Conservation (phyloP, 2,797 vertebrate species). For the Rhinogobio ventralis region DNA sequence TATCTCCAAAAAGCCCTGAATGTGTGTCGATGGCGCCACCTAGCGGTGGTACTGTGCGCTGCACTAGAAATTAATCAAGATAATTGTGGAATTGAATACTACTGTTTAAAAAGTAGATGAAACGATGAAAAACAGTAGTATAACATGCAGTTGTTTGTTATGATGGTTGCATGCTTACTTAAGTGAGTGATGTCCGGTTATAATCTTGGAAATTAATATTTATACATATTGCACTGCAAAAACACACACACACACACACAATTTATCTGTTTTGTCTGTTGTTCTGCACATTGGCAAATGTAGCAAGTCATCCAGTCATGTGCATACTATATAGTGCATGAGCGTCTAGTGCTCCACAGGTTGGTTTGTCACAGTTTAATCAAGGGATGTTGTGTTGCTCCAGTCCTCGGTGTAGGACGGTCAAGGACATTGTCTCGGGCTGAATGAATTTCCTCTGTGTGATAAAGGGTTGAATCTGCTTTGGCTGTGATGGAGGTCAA, state of each 20-base stretch:
- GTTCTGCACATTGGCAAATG: background rate
- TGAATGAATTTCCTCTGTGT: conserved; percentile 28
- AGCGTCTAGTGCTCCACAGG: conserved; percentile 3
- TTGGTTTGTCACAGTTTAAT: background rate
- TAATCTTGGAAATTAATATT: too few relatives aligned
- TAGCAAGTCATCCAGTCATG: background rate
- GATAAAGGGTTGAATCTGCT: conserved; percentile 31
- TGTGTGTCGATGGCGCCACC: background rate
- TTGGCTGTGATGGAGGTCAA: conserved; percentile 24
- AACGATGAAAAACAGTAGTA: background rate
- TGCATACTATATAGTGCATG: background rate
- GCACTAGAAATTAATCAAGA: background rate
- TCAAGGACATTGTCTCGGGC: conserved; percentile 37
- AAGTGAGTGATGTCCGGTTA: too few relatives aligned
- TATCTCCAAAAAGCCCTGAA: too few relatives aligned
- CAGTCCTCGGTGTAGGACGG: conserved; percentile 17
- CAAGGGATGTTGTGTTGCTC: conserved; percentile 9
- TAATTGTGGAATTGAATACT: background rate
- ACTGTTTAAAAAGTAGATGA: background rate
- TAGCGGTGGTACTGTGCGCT: background rate
- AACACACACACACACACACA: too few relatives aligned
- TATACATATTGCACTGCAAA: too few relatives aligned
- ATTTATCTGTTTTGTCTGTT: background rate
- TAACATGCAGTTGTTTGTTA: background rate
- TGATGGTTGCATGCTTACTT: background rate